A percentile compares a stretch with the other conserved stretches of the same genome.
Conservation (phyloP, 2,113 vertebrate genomes). For the Carassius auratus region DNA sequence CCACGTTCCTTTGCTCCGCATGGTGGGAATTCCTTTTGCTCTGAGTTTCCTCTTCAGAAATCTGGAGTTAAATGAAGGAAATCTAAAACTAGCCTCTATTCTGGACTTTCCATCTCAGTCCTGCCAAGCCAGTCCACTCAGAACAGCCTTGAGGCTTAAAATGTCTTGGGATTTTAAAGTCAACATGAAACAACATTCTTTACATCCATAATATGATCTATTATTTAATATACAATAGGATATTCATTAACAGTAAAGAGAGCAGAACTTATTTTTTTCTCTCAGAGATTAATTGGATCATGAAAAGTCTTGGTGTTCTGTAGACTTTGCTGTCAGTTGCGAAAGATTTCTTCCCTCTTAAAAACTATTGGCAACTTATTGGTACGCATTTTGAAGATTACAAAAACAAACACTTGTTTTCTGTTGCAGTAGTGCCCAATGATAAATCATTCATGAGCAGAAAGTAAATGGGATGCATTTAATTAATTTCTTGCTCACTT, state of each 20-base stretch:
- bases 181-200: not conserved
- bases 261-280: not conserved
- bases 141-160: conserved; percentile 16
- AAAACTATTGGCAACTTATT: not conserved
- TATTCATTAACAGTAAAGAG: not conserved
- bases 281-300: not conserved
- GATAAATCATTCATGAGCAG: not conserved
- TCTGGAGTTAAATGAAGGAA: conserved; percentile 63
- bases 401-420: not conserved
- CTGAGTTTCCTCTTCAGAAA: conserved; percentile 61
- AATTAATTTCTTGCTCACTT: not conserved
- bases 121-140: conserved; percentile 50
- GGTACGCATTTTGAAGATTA: not conserved
- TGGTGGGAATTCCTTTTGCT: conserved; percentile 75
- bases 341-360: not conserved
- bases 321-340: not conserved
- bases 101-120: conserved; percentile 58
- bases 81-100: conserved; percentile 61
- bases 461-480: too few species aligned
- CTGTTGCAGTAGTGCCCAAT: not conserved
- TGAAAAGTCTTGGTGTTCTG: not conserved
- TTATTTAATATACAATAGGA: too few species aligned
- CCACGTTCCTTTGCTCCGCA: conserved; percentile 70
- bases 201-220: not conserved
- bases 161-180: conserved; percentile 6